Evolutionary conservation across 1,140 invertebrate genomes (phyloP).

Genomic region (Drosophila navojoa): DNA sequence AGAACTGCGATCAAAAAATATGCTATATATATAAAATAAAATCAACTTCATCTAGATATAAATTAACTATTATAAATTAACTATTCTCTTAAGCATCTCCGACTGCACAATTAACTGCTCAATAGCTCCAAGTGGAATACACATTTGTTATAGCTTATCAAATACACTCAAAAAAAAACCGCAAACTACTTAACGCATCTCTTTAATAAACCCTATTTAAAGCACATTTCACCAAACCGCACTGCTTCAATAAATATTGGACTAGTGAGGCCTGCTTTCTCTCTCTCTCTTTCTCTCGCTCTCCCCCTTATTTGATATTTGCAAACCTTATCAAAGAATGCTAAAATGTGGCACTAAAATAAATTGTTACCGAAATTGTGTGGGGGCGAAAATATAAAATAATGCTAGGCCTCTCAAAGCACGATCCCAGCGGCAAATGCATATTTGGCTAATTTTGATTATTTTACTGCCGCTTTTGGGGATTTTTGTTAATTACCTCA

Average conservation of each 20-base stretch:
- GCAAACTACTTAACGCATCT: background rate
- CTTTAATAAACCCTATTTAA: conserved; percentile 1
- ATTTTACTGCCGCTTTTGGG: conserved; percentile 67
- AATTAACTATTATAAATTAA: too few relatives aligned
- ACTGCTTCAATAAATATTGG: background rate
- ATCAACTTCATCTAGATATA: too few relatives aligned
- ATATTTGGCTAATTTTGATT: conserved; percentile 77
- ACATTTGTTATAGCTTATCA: too few relatives aligned
- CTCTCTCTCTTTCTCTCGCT: too few relatives aligned
- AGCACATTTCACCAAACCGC: background rate
- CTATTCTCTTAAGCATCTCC: too few relatives aligned
- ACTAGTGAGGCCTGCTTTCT: background rate
- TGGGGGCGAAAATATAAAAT: background rate
- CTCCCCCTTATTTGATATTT: background rate
- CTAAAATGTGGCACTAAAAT: conserved; percentile 41
- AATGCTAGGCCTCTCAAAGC: conserved; percentile 30
- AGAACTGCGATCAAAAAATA: too few relatives aligned
- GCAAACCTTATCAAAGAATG: conserved; percentile 9
- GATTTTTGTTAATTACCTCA: conserved; percentile 67
- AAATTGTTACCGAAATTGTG: conserved; percentile 40
- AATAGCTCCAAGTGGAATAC: too few relatives aligned
- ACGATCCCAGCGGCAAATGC: conserved; percentile 42
- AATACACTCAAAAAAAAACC: background rate
- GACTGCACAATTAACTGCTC: too few relatives aligned
- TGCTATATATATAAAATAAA: too few relatives aligned